Base-by-base conservation (phyloP, 2,888 invertebrate species). In the Nineta flava region DNA sequence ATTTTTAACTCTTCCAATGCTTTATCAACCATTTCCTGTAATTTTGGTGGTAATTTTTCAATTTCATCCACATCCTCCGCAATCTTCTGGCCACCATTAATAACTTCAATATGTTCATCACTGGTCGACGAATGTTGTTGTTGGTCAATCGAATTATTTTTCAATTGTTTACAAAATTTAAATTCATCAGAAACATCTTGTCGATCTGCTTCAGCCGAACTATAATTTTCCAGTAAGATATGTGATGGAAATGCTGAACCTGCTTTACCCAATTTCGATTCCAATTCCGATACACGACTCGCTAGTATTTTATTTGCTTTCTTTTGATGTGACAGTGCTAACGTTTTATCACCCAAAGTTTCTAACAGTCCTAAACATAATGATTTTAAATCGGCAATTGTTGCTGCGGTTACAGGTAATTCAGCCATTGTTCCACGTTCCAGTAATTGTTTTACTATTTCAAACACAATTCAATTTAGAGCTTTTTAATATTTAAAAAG, bases 301-400 rank as follows among this genome's bases (percentile, higher is more conserved):
- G 87, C 90, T 50, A 91, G 68, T 56, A 90, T 85, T 68, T 85
- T 81, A 84, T 91, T 92, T 5, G 90, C 83, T 67, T 87, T 86
- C 59, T 85, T 79, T 59, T 90, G 90, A 68, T 91, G 91, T 53
- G 81, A 79, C 26, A 91, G 66, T 1, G 88, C 88, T 51, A 87
- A 71, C 46, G 83, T 84, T 67, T 91, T 91, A 62, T 92, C 91
- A 65, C 85, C 87, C 35, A 91, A 70, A 45, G 87, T 80, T 62
- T 92, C 91, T 57, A 91, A 71, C 38, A 92, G 67, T 6, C 87
- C 87, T 48, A 82, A 69, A 55, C 87, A 84, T 15, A 91, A 66
- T 1, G 83, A 81, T 58, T 83, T 83, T 42, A 90, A 68, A 65
- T 91, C 90, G 12, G 79, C 73, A 53, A 83, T 74, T 2, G 84